Percentiles rank a stretch among this genome's conserved stretches.
phyloP scores from a whole-genome alignment of 2,113 vertebrate species.

The Phylloscopus whistleri region DNA sequence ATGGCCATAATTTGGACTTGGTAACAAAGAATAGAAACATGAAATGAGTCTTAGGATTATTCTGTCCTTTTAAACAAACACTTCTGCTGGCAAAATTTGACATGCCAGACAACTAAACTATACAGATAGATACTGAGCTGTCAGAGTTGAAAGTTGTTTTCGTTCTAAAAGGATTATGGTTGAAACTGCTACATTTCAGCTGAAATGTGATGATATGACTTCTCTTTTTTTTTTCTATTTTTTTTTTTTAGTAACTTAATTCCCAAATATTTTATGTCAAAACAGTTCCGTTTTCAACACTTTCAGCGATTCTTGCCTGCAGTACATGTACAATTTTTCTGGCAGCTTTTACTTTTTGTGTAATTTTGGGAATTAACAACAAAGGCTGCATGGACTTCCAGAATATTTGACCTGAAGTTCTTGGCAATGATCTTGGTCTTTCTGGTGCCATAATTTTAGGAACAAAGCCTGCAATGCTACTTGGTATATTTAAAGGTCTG shows the following conservation, averaged over 20 bases:
- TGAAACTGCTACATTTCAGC: neutral
- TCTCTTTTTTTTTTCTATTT: neutral
- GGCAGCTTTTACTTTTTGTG: neutral
- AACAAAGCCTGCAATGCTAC: neutral
- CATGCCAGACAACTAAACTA: neutral
- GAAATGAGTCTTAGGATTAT: neutral
- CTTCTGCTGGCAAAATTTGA: slow-evolving; percentile 4
- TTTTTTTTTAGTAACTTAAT: neutral
- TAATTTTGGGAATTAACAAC: neutral
- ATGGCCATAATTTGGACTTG: slow-evolving; percentile 9
- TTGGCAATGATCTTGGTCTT: neutral
- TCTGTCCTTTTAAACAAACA: neutral
- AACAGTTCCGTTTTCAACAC: neutral
- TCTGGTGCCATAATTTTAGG: neutral
- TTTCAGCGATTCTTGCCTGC: neutral
- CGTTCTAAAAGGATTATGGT: neutral
- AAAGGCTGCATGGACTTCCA: neutral
- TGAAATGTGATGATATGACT: neutral
- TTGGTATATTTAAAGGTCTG: neutral
- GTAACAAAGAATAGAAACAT: slow-evolving; percentile 2
- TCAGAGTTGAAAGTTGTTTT: neutral
- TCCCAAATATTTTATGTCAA: neutral
- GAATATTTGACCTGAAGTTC: neutral
- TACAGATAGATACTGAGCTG: neutral
- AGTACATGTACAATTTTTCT: neutral